phyloP scores from a whole-genome alignment of 2,888 invertebrate species.

The Dioctria rufipes region DNA sequence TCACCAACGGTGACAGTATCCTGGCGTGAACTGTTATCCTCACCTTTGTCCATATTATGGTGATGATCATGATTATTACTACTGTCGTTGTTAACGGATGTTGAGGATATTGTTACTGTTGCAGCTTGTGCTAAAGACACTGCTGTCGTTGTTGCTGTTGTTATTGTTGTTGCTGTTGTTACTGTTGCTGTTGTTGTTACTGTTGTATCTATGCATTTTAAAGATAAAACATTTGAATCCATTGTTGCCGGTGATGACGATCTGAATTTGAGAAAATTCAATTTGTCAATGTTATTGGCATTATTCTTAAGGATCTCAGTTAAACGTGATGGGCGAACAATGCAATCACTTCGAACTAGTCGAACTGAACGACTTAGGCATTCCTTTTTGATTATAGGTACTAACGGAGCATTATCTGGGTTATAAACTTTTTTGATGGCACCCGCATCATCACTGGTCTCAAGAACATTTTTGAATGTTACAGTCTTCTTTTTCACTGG shows the following conservation, averaged over 20 bases:
- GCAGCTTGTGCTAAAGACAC: no score
- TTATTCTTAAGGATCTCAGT: slow-evolving; percentile 76
- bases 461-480: slow-evolving; percentile 76
- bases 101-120: no score
- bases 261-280: slow-evolving; percentile 70
- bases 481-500: slow-evolving; percentile 75
- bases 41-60: not conserved
- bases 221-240: slow-evolving; percentile 46
- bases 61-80: slow-evolving; percentile 63
- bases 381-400: slow-evolving; percentile 78
- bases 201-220: slow-evolving; percentile 33
- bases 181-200: slow-evolving; percentile 31
- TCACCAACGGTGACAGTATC: slow-evolving; percentile 65
- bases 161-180: slow-evolving; percentile 48
- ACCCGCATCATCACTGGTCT: slow-evolving; percentile 77
- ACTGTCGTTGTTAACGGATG: slow-evolving; percentile 4
- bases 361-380: slow-evolving; percentile 74
- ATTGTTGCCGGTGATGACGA: slow-evolving; percentile 54
- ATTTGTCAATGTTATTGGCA: slow-evolving; percentile 72
- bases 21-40: slow-evolving; percentile 64
- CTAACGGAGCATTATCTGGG: slow-evolving; percentile 75
- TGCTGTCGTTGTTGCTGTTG: slow-evolving; percentile 28
- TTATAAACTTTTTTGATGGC: slow-evolving; percentile 75
- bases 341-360: slow-evolving; percentile 75
- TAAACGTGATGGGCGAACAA: slow-evolving; percentile 77